Evolutionary conservation across 1,140 invertebrate genomes (phyloP).

Genomic region (Drosophila repletoides): DNA sequence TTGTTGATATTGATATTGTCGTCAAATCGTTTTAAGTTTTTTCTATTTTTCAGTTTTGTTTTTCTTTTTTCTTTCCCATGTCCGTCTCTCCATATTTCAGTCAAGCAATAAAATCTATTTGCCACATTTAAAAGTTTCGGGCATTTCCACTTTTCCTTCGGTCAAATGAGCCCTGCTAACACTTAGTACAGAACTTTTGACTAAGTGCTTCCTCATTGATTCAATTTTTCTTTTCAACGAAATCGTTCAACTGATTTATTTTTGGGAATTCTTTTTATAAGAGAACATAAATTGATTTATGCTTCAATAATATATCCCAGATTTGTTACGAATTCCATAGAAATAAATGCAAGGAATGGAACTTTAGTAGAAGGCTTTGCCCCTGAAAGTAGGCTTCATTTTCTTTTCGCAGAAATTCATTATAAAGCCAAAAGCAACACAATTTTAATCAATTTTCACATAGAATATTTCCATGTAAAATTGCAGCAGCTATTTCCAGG

Average conservation of each 20-base stretch:
- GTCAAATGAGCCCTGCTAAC: too few species aligned
- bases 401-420: too few species aligned
- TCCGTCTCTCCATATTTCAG: not conserved
- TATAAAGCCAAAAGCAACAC: too few species aligned
- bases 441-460: too few species aligned
- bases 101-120: conserved; percentile 23
- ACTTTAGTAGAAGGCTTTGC: too few species aligned
- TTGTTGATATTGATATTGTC: conserved; percentile 35
- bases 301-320: too few species aligned
- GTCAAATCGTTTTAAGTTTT: conserved; percentile 45
- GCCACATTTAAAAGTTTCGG: conserved; percentile 16
- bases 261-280: not conserved
- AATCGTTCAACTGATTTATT: not conserved
- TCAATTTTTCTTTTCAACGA: not conserved
- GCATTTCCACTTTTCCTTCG: conserved; percentile 3
- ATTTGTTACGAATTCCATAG: too few species aligned
- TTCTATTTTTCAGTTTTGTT: conserved; percentile 26
- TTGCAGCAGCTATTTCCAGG: too few species aligned
- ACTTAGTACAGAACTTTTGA: conserved; percentile 4
- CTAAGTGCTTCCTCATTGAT: not conserved
- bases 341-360: too few species aligned
- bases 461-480: too few species aligned
- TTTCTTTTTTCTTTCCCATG: not conserved
- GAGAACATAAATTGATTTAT: not conserved
- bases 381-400: too few species aligned